Conservation (phyloP, 1,140 invertebrate genomes). For the Ceratitis capitata region DNA sequence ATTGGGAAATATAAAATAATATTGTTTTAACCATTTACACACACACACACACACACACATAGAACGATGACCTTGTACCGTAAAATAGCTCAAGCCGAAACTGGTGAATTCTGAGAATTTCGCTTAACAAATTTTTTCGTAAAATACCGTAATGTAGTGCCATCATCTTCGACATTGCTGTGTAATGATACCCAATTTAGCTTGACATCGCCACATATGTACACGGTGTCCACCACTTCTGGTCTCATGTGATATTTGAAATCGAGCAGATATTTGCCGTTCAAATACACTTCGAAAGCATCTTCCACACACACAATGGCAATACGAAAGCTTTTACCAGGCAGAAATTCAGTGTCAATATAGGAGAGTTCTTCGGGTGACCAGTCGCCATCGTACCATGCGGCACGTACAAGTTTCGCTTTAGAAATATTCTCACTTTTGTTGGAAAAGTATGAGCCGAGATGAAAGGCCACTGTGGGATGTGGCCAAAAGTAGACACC, state of each 20-base stretch:
- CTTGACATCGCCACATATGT: constrained; percentile 67
- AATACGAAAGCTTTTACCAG: constrained; percentile 65
- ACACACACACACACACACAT: too few relatives aligned
- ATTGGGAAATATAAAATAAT: too few relatives aligned
- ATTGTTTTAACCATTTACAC: too few relatives aligned
- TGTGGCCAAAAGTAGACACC: constrained; percentile 72
- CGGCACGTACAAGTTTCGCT: constrained; percentile 66
- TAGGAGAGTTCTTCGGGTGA: constrained; percentile 65
- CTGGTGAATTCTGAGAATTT: not conserved
- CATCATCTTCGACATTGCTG: constrained; percentile 43
- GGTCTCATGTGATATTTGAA: constrained; percentile 60
- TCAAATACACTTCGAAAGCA: constrained; percentile 66
- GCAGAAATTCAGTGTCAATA: constrained; percentile 65
- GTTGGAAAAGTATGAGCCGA: constrained; percentile 72
- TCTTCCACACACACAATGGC: constrained; percentile 57
- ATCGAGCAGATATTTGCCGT: constrained; percentile 65
- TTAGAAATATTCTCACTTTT: constrained; percentile 54
- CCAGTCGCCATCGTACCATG: constrained; percentile 67
- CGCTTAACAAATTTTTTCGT: not conserved
- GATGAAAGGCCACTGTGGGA: constrained; percentile 71
- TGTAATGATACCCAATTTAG: constrained; percentile 58
- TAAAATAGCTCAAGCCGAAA: not conserved
- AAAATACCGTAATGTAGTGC: not conserved
- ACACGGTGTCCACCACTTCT: constrained; percentile 64
- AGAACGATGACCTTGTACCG: too few relatives aligned